Evolutionary conservation across 2,797 vertebrate species (phyloP).

Genomic region (Somateria mollissima): DNA sequence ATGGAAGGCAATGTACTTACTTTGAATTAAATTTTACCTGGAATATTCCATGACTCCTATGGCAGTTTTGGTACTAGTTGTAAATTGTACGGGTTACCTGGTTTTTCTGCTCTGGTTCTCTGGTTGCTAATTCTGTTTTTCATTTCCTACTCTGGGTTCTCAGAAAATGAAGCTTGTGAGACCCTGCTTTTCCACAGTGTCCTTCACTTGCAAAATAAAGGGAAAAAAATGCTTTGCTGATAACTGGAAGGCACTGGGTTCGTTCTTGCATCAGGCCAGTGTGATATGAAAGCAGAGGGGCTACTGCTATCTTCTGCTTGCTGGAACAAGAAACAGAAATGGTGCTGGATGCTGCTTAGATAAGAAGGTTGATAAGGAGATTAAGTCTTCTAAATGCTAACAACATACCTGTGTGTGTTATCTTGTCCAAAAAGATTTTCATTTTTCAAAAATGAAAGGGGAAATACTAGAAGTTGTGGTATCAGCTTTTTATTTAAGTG

Average conservation of each 20-base stretch:
- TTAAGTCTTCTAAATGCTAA: background rate
- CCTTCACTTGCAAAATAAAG: background rate
- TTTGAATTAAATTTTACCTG: background rate
- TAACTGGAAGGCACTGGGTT: background rate
- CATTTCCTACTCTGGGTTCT: background rate
- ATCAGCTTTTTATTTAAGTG: background rate
- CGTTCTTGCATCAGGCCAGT: background rate
- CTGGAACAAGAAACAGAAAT: background rate
- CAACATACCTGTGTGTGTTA: background rate
- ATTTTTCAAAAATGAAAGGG: background rate
- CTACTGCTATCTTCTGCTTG: background rate
- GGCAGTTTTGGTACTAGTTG: background rate
- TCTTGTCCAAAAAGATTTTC: background rate
- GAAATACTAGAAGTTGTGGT: background rate
- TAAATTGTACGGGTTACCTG: background rate
- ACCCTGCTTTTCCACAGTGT: background rate
- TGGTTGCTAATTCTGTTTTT: background rate
- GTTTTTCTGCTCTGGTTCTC: background rate
- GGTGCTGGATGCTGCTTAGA: background rate
- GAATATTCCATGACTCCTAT: background rate
- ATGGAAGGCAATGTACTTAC: background rate
- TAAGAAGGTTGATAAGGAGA: background rate
- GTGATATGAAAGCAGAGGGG: background rate
- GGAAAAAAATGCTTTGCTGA: background rate
- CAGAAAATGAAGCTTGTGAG: background rate